phyloP scores from a whole-genome alignment of 35 echinoderm and acorn worm species.

The Hemicentrotus pulcherrimus region DNA sequence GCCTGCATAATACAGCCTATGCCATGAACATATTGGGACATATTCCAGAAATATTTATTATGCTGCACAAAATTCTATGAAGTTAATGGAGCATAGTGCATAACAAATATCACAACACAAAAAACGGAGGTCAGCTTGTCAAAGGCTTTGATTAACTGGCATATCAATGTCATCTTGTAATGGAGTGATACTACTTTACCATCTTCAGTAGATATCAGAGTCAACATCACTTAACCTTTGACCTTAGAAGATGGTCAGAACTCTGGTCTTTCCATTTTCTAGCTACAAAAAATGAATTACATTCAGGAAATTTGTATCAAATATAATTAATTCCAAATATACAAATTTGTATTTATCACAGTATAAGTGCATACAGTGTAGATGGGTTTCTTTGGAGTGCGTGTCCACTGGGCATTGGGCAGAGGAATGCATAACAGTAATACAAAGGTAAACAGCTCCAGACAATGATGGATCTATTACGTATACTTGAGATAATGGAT shows the following conservation, averaged over 20 bases:
- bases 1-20: too few species aligned
- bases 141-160: background rate
- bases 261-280: background rate
- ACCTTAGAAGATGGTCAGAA: background rate
- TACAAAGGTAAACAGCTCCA: background rate
- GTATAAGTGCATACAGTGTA: too few species aligned
- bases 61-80: background rate
- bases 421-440: background rate
- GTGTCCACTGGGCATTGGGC: background rate
- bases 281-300: background rate
- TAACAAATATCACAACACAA: background rate
- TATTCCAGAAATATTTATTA: too few species aligned
- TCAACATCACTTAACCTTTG: background rate
- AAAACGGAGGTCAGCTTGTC: background rate
- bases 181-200: background rate
- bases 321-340: too few species aligned
- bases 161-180: background rate
- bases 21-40: too few species aligned
- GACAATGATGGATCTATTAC: slow-evolving; percentile 2
- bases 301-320: too few species aligned
- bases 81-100: background rate
- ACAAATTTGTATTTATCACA: too few species aligned
- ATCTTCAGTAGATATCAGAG: background rate
- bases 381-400: background rate
- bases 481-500: background rate